Evolutionary conservation across 2,113 vertebrate species (phyloP).

Genomic region (Passer domesticus): DNA sequence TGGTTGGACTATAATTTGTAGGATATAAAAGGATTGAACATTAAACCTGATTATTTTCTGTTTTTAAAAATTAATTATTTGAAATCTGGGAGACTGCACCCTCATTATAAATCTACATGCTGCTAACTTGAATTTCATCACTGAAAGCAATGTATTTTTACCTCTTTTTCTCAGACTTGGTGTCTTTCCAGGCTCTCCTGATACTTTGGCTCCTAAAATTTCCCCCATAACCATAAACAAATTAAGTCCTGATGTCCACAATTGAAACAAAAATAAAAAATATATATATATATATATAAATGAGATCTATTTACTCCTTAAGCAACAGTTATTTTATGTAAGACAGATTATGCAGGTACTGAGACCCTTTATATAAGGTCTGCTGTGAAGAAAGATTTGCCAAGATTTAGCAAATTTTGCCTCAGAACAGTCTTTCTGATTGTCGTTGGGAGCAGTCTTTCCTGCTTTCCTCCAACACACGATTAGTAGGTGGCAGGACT

Average conservation of each 20-base stretch:
- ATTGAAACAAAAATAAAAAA: not conserved
- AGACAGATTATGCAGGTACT: not conserved
- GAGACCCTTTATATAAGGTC: not conserved
- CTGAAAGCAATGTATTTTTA: not conserved
- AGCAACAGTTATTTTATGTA: not conserved
- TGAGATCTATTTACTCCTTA: not conserved
- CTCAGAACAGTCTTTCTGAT: not conserved
- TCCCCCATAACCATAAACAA: not conserved
- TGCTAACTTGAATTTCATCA: not conserved
- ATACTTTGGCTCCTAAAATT: not conserved
- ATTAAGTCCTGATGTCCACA: not conserved
- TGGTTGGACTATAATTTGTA: not conserved
- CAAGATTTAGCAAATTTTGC: not conserved
- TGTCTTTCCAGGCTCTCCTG: not conserved
- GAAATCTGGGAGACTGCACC: not conserved
- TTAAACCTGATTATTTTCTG: not conserved
- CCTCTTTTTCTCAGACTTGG: not conserved
- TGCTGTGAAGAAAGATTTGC: not conserved
- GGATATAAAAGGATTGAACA: not conserved
- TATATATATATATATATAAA: not conserved
- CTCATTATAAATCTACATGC: not conserved
- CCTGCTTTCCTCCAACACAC: not conserved
- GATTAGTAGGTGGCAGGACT: not conserved
- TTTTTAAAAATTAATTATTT: not conserved
- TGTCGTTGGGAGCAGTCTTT: not conserved